Base-by-base conservation (phyloP, 2,888 invertebrate species). In the Ornithoptera alexandrae region DNA sequence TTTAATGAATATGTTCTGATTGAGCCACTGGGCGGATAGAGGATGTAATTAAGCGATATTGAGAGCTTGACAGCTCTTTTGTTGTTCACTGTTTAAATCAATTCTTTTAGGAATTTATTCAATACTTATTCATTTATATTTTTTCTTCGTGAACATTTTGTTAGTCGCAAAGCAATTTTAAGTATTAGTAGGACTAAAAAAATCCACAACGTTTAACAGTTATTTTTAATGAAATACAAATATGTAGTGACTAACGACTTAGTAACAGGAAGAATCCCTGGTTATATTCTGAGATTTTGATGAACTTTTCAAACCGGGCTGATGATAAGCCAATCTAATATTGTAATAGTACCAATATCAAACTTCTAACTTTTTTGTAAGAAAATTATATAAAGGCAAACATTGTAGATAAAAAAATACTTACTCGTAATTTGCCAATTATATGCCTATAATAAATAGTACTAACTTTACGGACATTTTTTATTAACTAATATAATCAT, bases 1-100 rank as follows among this genome's bases (percentile, higher is more conserved):
- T 79, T 80, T 78, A 83, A 82, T 82, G 85, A 87, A 85, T 86
- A 81, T 82, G 81, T 75, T 77, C 80, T 85, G 87, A 88, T 88
- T 86, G 86, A 87, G 79, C 79, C 77, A 80, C 84, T 83, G 75
- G 72, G 75, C 72, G 78, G 81, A 75, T 77, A 79, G 80, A 87
- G 89, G 87, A 87, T 85, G 87, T 83, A 89, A 89, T 90, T 90
- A 88, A 87, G 82, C 80, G 78, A 82, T 76, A 76, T 76, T 76
- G 74, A 75, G 75, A 66, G 64, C 74, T 74, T 72, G 73, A 72
- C 74, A 70, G 71, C 71, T 72, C 72, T 69, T 64, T 72, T 74
- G 69, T 74, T 66, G 30, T 67, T 61, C 46, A 58, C 64, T 62
- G 57, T 61, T 71, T 67, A 71, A 61, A 71, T 65, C 70, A 50